These are phyloP conservation scores for Heliconius eleuchia DNA, from an alignment of 1,140 invertebrate species.

Conservation along the genomic window DNA sequence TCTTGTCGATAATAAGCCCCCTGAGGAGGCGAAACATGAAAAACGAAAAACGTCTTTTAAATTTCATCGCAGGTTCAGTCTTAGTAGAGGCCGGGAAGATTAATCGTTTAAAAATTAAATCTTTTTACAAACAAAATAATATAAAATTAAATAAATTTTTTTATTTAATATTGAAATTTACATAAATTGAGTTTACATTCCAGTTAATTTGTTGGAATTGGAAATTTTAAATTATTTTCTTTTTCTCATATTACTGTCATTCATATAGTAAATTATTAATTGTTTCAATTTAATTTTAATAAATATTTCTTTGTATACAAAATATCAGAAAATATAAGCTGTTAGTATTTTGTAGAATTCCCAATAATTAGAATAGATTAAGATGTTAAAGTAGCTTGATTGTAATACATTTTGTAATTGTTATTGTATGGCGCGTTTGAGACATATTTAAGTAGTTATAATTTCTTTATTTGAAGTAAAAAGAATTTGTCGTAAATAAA, in stretches of 20 bases:
- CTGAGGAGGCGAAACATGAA: conserved; percentile 61
- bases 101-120: conserved; percentile 37
- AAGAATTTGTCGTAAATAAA: too few relatives aligned
- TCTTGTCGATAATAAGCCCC: conserved; percentile 55
- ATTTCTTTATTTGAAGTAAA: background rate
- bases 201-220: background rate
- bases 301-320: too few relatives aligned
- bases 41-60: conserved; percentile 71
- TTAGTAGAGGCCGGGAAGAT: conserved; percentile 71
- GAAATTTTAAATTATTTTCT: background rate
- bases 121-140: background rate
- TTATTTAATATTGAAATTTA: background rate
- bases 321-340: background rate
- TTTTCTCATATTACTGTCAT: too few relatives aligned
- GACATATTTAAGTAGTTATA: background rate
- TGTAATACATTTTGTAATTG: conserved; percentile 27
- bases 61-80: conserved; percentile 73
- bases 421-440: background rate
- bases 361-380: conserved; percentile 22
- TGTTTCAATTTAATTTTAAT: too few relatives aligned
- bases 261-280: too few relatives aligned
- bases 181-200: background rate
- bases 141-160: background rate
- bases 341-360: conserved; percentile 18
- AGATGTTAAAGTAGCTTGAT: conserved; percentile 35